These are phyloP conservation scores for Aphelenchoides avenae DNA, from an alignment of 1,140 invertebrate genomes.

Conservation along the genomic window DNA sequence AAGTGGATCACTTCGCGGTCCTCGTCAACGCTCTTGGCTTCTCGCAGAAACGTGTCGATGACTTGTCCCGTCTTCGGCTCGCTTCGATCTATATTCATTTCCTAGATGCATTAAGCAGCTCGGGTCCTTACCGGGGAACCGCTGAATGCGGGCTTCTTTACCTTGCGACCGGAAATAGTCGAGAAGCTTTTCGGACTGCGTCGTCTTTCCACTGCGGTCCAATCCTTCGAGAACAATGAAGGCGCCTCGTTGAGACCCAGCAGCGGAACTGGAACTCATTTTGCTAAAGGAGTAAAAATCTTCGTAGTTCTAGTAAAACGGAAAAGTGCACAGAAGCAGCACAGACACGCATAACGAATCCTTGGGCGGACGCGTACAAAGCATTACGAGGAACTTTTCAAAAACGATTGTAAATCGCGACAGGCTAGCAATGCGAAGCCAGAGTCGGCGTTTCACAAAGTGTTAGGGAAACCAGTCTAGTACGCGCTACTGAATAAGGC, in stretches of 20 bases:
- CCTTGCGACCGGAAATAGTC: constrained; percentile 61
- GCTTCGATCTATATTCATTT: constrained; percentile 26
- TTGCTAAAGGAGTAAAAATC: background rate
- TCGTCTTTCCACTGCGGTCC: constrained; percentile 85
- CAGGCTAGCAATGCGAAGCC: too few relatives aligned
- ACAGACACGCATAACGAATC: constrained; percentile 1
- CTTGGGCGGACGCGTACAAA: background rate
- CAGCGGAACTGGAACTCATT: too few relatives aligned
- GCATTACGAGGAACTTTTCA: background rate
- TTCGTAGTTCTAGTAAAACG: background rate
- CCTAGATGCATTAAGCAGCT: too few relatives aligned
- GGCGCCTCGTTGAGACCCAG: too few relatives aligned
- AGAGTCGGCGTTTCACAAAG: too few relatives aligned
- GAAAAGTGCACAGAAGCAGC: background rate
- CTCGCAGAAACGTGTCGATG: constrained; percentile 19
- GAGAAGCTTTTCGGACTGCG: constrained; percentile 73
- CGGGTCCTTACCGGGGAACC: constrained; percentile 60
- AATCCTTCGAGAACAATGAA: constrained; percentile 81
- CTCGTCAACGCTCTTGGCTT: constrained; percentile 25
- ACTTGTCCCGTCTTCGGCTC: constrained; percentile 22
- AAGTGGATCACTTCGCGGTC: constrained; percentile 73
- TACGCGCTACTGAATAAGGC: too few relatives aligned
- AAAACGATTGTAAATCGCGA: background rate
- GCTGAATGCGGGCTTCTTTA: constrained; percentile 55
- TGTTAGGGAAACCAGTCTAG: too few relatives aligned